Percentiles rank a stretch among this genome's conserved stretches.
Conservation (phyloP, 1,140 invertebrate species). For the Sarcophaga bullata region DNA sequence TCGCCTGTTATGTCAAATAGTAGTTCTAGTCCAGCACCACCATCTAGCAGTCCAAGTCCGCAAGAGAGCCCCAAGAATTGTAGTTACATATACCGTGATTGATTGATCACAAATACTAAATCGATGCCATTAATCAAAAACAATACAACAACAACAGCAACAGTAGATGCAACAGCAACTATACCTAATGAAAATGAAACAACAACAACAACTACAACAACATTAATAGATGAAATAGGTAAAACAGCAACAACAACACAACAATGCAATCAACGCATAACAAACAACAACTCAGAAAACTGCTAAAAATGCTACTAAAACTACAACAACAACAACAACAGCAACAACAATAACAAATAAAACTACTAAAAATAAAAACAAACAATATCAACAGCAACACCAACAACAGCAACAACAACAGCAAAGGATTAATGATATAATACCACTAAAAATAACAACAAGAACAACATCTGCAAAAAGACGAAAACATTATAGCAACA, state of each 20-base stretch:
- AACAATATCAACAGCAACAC: conserved; percentile 33
- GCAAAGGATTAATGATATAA: conserved; percentile 38
- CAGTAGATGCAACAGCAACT: conserved; percentile 42
- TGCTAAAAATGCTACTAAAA: conserved; percentile 12
- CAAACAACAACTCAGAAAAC: conserved; percentile 17
- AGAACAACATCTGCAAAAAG: conserved; percentile 41
- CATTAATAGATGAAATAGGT: conserved; percentile 28
- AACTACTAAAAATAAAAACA: conserved; percentile 32
- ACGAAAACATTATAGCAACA: conserved; percentile 39
- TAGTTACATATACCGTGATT: conserved; percentile 67
- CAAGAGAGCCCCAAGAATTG: conserved; percentile 66
- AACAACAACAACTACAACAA: conserved; percentile 34
- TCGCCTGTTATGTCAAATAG: conserved; percentile 66
- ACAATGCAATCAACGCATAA: conserved; percentile 20
- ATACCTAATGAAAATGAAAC: no score
- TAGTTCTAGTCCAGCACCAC: conserved; percentile 65
- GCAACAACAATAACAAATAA: conserved; percentile 31
- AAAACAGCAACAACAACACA: conserved; percentile 35
- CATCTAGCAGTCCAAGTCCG: conserved; percentile 65
- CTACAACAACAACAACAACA: conserved; percentile 15
- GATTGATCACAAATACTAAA: conserved; percentile 66
- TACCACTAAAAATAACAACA: conserved; percentile 38
- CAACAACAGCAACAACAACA: conserved; percentile 42
- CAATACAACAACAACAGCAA: conserved; percentile 47
- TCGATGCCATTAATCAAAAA: conserved; percentile 65